Percentiles rank a stretch among this genome's conserved stretches.
These are phyloP conservation scores for Engraulis encrasicolus DNA, from an alignment of 2,113 vertebrate species.

Conservation along the genomic window DNA sequence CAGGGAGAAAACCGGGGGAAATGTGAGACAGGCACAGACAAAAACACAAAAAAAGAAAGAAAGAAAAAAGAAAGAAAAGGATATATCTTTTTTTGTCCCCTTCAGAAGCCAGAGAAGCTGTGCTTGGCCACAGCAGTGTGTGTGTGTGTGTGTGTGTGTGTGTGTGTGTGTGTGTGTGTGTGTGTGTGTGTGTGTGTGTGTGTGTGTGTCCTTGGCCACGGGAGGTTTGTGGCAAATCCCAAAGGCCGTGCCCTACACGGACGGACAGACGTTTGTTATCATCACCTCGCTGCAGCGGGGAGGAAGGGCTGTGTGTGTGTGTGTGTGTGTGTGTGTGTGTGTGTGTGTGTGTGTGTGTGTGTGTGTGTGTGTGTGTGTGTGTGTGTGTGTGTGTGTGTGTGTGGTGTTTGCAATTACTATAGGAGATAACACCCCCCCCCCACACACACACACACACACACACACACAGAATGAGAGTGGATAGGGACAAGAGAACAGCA, in stretches of 20 bases:
- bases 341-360: too few species aligned
- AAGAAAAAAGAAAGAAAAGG: neutral
- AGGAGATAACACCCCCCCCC: neutral
- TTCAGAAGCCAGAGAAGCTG: neutral
- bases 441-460: too few species aligned
- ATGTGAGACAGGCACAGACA: neutral
- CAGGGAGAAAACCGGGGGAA: constrained; percentile 27
- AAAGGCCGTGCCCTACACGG: neutral
- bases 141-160: too few species aligned
- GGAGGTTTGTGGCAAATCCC: constrained; percentile 6
- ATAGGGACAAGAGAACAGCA: too few species aligned
- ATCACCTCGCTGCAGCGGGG: neutral
- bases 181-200: too few species aligned
- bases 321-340: too few species aligned
- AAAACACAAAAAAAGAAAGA: neutral
- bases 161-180: too few species aligned
- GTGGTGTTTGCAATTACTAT: neutral
- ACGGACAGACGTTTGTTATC: neutral
- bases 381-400: too few species aligned
- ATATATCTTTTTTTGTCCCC: neutral
- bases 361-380: too few species aligned
- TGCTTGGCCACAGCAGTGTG: neutral
- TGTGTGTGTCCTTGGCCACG: neutral
- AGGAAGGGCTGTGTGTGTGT: neutral
- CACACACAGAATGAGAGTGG: too few species aligned